Base-by-base conservation (phyloP, 1,140 invertebrate genomes). In the Euglossa dilemma region DNA sequence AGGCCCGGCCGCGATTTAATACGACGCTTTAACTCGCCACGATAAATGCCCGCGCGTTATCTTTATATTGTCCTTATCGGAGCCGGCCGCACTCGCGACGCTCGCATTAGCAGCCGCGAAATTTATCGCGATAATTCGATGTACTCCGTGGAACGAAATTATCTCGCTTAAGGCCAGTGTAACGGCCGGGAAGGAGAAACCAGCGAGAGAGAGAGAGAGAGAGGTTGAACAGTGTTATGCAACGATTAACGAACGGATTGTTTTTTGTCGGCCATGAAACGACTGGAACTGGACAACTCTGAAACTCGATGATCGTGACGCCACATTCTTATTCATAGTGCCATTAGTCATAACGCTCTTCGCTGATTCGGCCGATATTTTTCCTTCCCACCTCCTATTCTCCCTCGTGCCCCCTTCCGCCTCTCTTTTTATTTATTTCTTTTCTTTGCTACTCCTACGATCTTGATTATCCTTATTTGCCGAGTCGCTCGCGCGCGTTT, bases 381-480 rank as follows among this genome's bases (percentile, higher is more conserved):
- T 59, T 63, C 36, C 36, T 36, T 36, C 36, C 36, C 36, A 1
- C 36, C 4, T 36, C 36, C 36, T n/a, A n/a, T n/a, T n/a, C n/a
- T n/a, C n/a, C n/a, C n/a, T n/a, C n/a, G n/a, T n/a, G n/a, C n/a
- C n/a, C n/a, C n/a, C n/a, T n/a, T n/a, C 36, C 36, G 1, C 36
- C 36, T 36, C 36, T 36, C 36, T 36, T 36, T 36, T 36, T 4
- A 36, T 36, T 36, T 25, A 72, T 77, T 59, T 47, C 28, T 74
- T 71, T 36, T 47, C 67, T 50, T 43, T 57, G 57, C 43, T 67
- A 9, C 28, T 54, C 45, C 28, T 18, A n/a, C 77, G n/a, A 72
- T 80, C 77, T 71, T 61, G 67, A 80, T 80, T 71, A 80, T 71
- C 67, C 67, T 43, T 71, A 80, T 80, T 80, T 50, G 56, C 67